Evolutionary conservation across 2,113 vertebrate genomes (phyloP).

Genomic region (human (Homo sapiens)): DNA sequence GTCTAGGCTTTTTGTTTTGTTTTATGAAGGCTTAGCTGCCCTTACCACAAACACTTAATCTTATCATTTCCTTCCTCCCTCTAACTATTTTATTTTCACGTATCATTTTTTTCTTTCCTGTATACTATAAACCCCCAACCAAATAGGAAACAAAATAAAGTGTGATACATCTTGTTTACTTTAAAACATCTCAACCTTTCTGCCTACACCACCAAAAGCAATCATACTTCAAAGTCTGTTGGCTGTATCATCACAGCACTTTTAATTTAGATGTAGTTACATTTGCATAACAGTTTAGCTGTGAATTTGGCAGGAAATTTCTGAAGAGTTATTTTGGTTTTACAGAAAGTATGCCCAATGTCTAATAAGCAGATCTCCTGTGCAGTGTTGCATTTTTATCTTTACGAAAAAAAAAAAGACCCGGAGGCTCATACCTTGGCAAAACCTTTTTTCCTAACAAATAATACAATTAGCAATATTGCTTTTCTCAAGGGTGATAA

Average conservation of each 20-base stretch:
- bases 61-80: neutral
- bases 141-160: conserved; percentile 57
- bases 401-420: conserved; percentile 20
- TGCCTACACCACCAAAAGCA: conserved; percentile 48
- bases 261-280: conserved; percentile 76
- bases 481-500: conserved; percentile 39
- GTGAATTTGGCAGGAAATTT: conserved; percentile 73
- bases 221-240: conserved; percentile 57
- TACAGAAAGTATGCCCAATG: conserved; percentile 48
- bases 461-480: conserved; percentile 30
- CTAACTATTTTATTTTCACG: conserved; percentile 9
- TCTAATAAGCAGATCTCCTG: conserved; percentile 72
- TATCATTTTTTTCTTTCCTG: conserved; percentile 12
- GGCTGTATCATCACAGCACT: conserved; percentile 56
- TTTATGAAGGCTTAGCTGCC: neutral
- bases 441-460: conserved; percentile 54
- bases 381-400: conserved; percentile 52
- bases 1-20: neutral
- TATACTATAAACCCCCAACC: neutral
- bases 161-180: conserved; percentile 56
- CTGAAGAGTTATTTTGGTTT: conserved; percentile 70
- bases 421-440: conserved; percentile 47
- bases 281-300: conserved; percentile 76
- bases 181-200: conserved; percentile 48
- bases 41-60: neutral